Evolutionary conservation across 2,113 vertebrate genomes (phyloP).

Genomic region (Pimephales promelas): DNA sequence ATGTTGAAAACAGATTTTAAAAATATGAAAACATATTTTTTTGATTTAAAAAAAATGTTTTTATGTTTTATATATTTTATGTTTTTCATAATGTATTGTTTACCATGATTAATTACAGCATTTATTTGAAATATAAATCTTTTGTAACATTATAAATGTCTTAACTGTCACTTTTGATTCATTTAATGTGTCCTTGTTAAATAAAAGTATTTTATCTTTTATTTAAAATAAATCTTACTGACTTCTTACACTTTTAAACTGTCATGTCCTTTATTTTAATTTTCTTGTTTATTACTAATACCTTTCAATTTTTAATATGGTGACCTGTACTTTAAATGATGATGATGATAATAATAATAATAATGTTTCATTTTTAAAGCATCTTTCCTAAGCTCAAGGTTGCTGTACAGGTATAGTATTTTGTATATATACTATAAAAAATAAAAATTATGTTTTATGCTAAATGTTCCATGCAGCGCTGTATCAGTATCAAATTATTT

Average conservation of each 20-base stretch:
- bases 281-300: conserved; percentile 2
- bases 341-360: too few relatives aligned
- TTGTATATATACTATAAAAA: neutral
- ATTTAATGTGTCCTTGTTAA: neutral
- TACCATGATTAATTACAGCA: too few relatives aligned
- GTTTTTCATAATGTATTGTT: too few relatives aligned
- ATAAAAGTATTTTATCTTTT: neutral
- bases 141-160: too few relatives aligned
- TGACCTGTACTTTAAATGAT: neutral
- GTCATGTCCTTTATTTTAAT: neutral
- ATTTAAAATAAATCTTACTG: neutral
- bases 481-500: too few relatives aligned
- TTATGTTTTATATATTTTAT: too few relatives aligned
- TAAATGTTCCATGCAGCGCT: too few relatives aligned
- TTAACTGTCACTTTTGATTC: neutral
- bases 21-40: too few relatives aligned
- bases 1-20: neutral
- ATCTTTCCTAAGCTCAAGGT: too few relatives aligned
- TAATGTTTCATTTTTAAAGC: too few relatives aligned
- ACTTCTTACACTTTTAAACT: neutral
- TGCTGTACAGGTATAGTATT: neutral
- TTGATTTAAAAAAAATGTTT: too few relatives aligned
- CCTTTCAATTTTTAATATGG: neutral
- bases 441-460: neutral
- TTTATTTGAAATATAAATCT: too few relatives aligned